Conservation (phyloP, 2,888 invertebrate species). For the Sphecodes monilicornis region DNA sequence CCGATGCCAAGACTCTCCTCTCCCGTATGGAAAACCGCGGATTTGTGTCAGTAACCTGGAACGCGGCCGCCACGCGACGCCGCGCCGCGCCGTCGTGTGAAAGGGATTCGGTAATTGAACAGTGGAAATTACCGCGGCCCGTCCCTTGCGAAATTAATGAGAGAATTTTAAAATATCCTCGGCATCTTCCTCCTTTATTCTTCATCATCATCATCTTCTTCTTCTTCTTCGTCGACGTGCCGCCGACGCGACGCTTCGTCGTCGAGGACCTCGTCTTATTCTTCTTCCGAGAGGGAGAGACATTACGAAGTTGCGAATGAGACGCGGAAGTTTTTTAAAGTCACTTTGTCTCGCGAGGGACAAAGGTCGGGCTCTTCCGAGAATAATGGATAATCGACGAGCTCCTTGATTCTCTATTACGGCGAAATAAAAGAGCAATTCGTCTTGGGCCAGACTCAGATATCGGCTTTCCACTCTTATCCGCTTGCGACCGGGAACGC, state of each 20-base stretch:
- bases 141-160: constrained; percentile 30
- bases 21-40: constrained; percentile 7
- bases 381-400: constrained; percentile 75
- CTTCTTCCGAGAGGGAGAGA: constrained; percentile 4
- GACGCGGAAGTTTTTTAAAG: constrained; percentile 72
- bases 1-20: constrained; percentile 29
- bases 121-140: neutral
- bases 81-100: neutral
- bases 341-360: constrained; percentile 69
- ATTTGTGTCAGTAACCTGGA: constrained; percentile 1
- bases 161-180: constrained; percentile 39
- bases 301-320: constrained; percentile 64
- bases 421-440: constrained; percentile 71
- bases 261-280: neutral
- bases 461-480: constrained; percentile 63
- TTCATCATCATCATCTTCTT: neutral
- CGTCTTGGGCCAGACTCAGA: constrained; percentile 62
- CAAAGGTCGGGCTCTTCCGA: constrained; percentile 69
- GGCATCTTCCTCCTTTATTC: constrained; percentile 5
- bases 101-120: constrained; percentile 35
- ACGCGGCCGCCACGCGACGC: neutral
- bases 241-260: neutral
- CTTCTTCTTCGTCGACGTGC: neutral
- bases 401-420: constrained; percentile 75
- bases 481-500: constrained; percentile 16